Evolutionary conservation across 2,113 vertebrate genomes (phyloP).

Genomic region (Nibea coibor): DNA sequence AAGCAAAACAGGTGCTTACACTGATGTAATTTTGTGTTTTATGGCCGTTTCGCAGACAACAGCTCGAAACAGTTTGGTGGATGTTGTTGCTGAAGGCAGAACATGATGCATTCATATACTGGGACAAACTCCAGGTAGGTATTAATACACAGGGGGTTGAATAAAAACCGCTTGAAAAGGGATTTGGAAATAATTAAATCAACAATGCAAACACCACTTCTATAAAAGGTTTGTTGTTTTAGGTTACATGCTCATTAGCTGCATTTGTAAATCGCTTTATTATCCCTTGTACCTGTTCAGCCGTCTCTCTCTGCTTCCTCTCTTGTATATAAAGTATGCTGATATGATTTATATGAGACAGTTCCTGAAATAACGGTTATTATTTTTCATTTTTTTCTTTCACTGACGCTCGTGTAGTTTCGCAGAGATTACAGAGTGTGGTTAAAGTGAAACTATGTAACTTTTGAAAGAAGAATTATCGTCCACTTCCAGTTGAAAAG

Average conservation of each 20-base stretch:
- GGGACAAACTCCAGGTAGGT: neutral
- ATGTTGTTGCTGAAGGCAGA: conserved; percentile 21
- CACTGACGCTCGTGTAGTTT: neutral
- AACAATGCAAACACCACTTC: conserved; percentile 3
- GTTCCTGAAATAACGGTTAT: neutral
- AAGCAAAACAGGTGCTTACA: conserved; percentile 57
- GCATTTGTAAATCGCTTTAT: neutral
- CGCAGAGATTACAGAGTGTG: neutral
- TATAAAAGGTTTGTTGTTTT: neutral
- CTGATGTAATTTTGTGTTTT: conserved; percentile 41
- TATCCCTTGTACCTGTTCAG: neutral
- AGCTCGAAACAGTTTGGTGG: conserved; percentile 15
- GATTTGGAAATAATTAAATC: neutral
- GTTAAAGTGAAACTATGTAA: neutral
- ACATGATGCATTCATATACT: conserved; percentile 6
- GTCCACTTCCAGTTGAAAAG: neutral
- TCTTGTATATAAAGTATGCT: neutral
- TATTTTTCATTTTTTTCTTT: neutral
- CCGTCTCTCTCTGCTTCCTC: neutral
- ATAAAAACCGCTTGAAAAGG: neutral
- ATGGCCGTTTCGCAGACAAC: conserved; percentile 29
- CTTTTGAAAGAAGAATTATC: neutral
- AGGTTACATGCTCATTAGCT: neutral
- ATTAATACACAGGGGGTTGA: neutral
- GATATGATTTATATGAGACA: neutral